Conservation (phyloP, 1,140 invertebrate genomes). For the Drosophila bocki region DNA sequence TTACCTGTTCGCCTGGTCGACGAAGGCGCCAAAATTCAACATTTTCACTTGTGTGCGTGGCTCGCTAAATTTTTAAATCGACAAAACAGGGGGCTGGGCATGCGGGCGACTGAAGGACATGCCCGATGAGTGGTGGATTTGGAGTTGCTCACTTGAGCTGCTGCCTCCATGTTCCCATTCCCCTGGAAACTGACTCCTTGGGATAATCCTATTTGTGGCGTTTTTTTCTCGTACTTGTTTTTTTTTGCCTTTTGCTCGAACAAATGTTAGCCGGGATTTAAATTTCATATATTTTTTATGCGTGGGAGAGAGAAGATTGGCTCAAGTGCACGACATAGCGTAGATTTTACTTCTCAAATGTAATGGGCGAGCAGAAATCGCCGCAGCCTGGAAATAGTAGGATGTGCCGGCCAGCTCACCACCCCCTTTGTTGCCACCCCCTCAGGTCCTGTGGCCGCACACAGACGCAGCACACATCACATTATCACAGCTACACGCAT, state of each 20-base stretch:
- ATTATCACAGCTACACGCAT: constrained; percentile 83
- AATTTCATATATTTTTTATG: constrained; percentile 50
- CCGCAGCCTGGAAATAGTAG: background rate
- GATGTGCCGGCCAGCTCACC: background rate
- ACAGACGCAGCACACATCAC: constrained; percentile 56
- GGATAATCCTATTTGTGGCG: constrained; percentile 71
- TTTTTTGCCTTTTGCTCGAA: constrained; percentile 31
- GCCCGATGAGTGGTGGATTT: constrained; percentile 57
- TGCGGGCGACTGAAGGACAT: constrained; percentile 1
- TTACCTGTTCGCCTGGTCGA: constrained; percentile 68
- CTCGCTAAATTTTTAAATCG: constrained; percentile 22
- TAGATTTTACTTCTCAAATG: constrained; percentile 85
- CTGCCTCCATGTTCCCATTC: constrained; percentile 3
- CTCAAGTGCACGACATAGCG: constrained; percentile 78
- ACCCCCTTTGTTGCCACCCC: constrained; percentile 2
- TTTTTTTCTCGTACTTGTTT: constrained; percentile 14
- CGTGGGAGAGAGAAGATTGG: constrained; percentile 63
- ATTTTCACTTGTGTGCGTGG: constrained; percentile 79
- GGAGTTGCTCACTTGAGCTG: constrained; percentile 57
- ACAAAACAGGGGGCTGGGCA: background rate
- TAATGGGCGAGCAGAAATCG: constrained; percentile 65
- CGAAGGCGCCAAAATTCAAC: constrained; percentile 84
- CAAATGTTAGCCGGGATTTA: constrained; percentile 63
- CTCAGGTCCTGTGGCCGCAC: constrained; percentile 10
- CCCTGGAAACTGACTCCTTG: constrained; percentile 41